phyloP scores from a whole-genome alignment of 2,113 vertebrate species.

The Raja brachyura region DNA sequence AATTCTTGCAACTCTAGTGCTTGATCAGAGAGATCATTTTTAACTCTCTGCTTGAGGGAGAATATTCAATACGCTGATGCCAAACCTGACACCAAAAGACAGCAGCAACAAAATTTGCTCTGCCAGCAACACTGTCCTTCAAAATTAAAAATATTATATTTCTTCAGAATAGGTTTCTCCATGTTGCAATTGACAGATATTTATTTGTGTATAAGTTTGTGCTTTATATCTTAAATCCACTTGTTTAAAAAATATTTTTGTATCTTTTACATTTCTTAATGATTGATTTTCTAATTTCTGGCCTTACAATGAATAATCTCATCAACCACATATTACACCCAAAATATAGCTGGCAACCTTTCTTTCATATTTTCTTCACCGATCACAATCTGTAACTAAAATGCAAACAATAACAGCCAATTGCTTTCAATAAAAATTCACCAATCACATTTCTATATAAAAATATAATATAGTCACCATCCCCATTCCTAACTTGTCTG shows the following conservation, averaged over 20 bases:
- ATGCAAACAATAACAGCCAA: not conserved
- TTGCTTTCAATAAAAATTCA: not conserved
- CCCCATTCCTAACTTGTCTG: not conserved
- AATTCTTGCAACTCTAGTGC: constrained; percentile 19
- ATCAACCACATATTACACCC: not conserved
- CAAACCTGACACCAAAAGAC: not conserved
- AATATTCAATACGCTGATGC: constrained; percentile 7
- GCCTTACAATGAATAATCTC: not conserved
- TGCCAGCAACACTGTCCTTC: constrained; percentile 18
- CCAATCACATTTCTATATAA: not conserved
- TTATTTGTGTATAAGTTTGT: constrained; percentile 1
- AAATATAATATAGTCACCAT: not conserved
- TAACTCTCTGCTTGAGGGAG: constrained; percentile 25
- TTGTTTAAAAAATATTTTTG: not conserved
- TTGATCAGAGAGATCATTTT: constrained; percentile 27
- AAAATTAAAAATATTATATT: constrained; percentile 30
- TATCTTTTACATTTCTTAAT: not conserved
- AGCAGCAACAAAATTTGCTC: not conserved
- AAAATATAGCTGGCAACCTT: not conserved
- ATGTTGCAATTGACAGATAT: not conserved
- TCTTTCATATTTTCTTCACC: not conserved
- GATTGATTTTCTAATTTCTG: not conserved
- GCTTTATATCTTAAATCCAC: not conserved
- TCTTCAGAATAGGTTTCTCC: constrained; percentile 21
- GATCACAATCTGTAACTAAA: not conserved